phyloP scores from a whole-genome alignment of 2,888 invertebrate species.

The Leptarthrus brevirostris region DNA sequence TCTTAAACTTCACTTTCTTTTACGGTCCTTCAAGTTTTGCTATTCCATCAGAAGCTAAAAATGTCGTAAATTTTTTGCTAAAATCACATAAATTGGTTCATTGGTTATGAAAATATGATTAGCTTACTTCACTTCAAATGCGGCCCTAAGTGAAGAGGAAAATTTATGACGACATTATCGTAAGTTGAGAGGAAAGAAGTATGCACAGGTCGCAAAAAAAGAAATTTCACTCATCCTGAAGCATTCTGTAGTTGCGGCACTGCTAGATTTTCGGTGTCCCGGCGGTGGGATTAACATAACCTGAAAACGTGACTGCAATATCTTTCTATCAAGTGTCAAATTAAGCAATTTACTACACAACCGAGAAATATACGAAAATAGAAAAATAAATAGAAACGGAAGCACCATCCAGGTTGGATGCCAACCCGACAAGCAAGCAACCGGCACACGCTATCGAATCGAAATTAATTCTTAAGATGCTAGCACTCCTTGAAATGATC shows the following conservation, averaged over 20 bases:
- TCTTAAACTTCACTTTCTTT: too few species aligned
- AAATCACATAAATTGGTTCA: constrained; percentile 29
- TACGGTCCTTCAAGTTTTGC: too few species aligned
- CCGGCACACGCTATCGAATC: not conserved
- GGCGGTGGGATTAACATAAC: constrained; percentile 49
- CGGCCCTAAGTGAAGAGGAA: not conserved
- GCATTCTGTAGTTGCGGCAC: not conserved
- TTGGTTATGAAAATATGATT: constrained; percentile 46
- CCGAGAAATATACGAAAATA: constrained; percentile 40
- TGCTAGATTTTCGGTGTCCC: not conserved
- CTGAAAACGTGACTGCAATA: constrained; percentile 51
- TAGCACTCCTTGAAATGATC: not conserved
- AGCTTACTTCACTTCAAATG: not conserved
- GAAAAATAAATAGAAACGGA: constrained; percentile 26
- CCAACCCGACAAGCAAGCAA: not conserved
- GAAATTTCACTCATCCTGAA: not conserved
- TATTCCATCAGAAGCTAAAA: constrained; percentile 14
- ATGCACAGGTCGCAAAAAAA: not conserved
- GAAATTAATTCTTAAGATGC: constrained; percentile 17
- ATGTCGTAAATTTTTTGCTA: constrained; percentile 15
- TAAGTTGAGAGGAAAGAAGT: not conserved
- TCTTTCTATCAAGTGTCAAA: constrained; percentile 52
- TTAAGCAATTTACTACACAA: constrained; percentile 50
- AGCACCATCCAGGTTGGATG: not conserved
- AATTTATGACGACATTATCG: constrained; percentile 26